Conservation (phyloP, 2,888 invertebrate genomes). For the Xestia rhomboidea region DNA sequence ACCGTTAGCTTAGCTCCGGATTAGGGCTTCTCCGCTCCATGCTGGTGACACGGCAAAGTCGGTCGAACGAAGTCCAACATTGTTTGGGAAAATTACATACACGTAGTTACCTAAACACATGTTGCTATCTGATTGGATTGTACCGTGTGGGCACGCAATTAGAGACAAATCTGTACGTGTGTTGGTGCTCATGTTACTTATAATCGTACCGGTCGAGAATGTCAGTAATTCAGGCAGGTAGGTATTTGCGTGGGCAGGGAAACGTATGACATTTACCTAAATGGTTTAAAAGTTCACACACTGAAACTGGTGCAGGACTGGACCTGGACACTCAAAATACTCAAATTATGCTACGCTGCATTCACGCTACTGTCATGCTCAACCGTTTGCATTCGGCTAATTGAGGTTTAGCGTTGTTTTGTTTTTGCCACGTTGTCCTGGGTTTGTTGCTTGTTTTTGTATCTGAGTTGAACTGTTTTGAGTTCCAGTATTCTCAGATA, state of each 20-base stretch:
- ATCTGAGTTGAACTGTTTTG: not conserved
- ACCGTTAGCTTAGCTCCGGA: constrained; percentile 66
- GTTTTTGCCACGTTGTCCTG: not conserved
- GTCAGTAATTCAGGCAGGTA: not conserved
- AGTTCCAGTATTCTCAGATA: not conserved
- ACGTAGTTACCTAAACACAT: constrained; percentile 13
- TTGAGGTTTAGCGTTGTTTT: constrained; percentile 28
- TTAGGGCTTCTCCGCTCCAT: constrained; percentile 70
- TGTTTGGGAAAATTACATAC: constrained; percentile 41
- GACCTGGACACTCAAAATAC: constrained; percentile 13
- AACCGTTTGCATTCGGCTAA: constrained; percentile 10
- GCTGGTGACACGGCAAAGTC: constrained; percentile 27
- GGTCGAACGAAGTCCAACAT: not conserved
- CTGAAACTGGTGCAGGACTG: not conserved
- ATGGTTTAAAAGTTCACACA: not conserved
- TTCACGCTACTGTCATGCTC: constrained; percentile 27
- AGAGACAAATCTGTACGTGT: constrained; percentile 10
- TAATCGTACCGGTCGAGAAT: not conserved
- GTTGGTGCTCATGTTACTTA: not conserved
- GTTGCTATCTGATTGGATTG: constrained; percentile 42
- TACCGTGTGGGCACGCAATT: constrained; percentile 40
- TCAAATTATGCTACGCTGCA: constrained; percentile 29
- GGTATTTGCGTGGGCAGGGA: not conserved
- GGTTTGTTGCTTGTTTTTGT: not conserved
- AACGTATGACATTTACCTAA: not conserved